A percentile compares a stretch with the other conserved stretches of the same genome.
Evolutionary conservation across 2,113 vertebrate species (phyloP).

Genomic region (Numenius arquata): DNA sequence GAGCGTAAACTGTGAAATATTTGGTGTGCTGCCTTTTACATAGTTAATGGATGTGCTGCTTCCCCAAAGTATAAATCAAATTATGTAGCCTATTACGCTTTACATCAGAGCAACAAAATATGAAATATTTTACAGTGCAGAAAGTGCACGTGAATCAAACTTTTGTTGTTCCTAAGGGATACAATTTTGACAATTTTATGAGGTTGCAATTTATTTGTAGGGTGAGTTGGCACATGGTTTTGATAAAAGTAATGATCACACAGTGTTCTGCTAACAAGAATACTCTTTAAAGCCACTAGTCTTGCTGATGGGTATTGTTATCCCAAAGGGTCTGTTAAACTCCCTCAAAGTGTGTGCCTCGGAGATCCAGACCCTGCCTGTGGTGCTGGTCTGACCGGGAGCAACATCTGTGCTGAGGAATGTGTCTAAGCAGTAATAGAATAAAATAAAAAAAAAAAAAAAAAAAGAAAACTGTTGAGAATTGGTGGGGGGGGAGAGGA

Average conservation of each 20-base stretch:
- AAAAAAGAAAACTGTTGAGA: background rate
- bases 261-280: background rate
- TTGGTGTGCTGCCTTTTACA: background rate
- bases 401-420: background rate
- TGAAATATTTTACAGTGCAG: slow-evolving; percentile 4
- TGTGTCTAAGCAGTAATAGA: background rate
- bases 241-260: background rate
- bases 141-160: slow-evolving; percentile 7
- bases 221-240: background rate
- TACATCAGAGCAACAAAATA: slow-evolving; percentile 2
- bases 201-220: slow-evolving; percentile 30
- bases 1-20: slow-evolving; percentile 2
- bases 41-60: slow-evolving; percentile 13
- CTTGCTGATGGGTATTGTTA: background rate
- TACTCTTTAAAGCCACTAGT: background rate
- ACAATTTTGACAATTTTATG: slow-evolving; percentile 47
- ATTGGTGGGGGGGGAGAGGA: accelerated
- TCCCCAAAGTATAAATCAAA: slow-evolving; percentile 44
- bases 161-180: slow-evolving; percentile 1
- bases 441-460: background rate
- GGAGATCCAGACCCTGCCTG: background rate
- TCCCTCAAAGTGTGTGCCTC: background rate
- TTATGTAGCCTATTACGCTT: background rate
- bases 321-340: background rate
- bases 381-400: background rate